These are phyloP conservation scores for Selene dorsalis DNA, from an alignment of 2,797 vertebrate species.

Conservation along the genomic window DNA sequence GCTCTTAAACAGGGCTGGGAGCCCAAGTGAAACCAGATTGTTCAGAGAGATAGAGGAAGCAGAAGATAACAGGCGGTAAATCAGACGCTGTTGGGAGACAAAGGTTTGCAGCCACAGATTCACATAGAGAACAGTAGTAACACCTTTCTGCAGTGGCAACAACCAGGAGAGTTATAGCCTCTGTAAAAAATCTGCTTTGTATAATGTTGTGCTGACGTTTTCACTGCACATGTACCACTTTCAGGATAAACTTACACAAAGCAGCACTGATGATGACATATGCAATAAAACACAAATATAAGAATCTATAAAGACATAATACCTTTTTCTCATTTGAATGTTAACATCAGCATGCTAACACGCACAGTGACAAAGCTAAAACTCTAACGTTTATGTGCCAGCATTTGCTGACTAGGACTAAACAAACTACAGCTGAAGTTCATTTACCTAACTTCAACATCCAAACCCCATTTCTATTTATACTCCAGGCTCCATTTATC, in stretches of 20 bases:
- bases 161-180: conserved; percentile 47
- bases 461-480: too few species aligned
- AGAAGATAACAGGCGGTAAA: conserved; percentile 71
- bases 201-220: conserved; percentile 47
- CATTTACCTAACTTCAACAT: too few species aligned
- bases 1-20: conserved; percentile 72
- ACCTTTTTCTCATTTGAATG: not conserved
- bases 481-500: not conserved
- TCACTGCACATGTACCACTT: conserved; percentile 43
- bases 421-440: too few species aligned
- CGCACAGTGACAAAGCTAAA: not conserved
- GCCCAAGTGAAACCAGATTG: conserved; percentile 80
- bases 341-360: not conserved
- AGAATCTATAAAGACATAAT: not conserved
- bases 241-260: conserved; percentile 6
- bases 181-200: conserved; percentile 42
- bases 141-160: conserved; percentile 62
- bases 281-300: conserved; percentile 9
- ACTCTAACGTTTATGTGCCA: not conserved
- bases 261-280: conserved; percentile 6
- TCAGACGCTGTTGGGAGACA: conserved; percentile 59
- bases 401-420: too few species aligned
- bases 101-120: conserved; percentile 54
- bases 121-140: conserved; percentile 55
- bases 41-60: conserved; percentile 65